phyloP scores from a whole-genome alignment of 2,888 invertebrate species.

The Gnatocerus cornutus region DNA sequence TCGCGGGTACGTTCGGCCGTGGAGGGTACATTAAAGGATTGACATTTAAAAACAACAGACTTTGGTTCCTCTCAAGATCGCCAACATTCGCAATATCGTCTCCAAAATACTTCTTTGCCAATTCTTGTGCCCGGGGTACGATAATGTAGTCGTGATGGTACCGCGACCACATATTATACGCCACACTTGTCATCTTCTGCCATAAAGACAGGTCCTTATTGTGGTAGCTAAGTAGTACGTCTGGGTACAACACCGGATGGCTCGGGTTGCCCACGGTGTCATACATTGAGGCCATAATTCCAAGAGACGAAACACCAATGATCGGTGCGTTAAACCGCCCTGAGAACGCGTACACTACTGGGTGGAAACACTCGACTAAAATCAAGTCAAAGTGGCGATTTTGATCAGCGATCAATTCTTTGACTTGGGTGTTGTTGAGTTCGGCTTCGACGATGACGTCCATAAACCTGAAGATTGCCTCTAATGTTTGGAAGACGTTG shows the following conservation, averaged over 20 bases:
- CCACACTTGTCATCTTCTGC: slow-evolving; percentile 47
- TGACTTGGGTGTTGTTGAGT: slow-evolving; percentile 43
- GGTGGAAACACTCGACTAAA: slow-evolving; percentile 46
- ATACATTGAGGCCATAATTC: slow-evolving; percentile 20
- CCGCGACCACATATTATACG: slow-evolving; percentile 33
- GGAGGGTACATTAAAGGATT: slow-evolving; percentile 64
- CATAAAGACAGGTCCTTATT: slow-evolving; percentile 15
- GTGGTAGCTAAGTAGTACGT: slow-evolving; percentile 30
- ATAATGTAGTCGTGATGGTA: slow-evolving; percentile 48
- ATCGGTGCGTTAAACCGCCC: slow-evolving; percentile 44
- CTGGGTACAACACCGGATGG: slow-evolving; percentile 51
- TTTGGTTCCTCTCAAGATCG: slow-evolving; percentile 64
- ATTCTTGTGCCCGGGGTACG: slow-evolving; percentile 58
- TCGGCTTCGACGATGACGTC: slow-evolving; percentile 44
- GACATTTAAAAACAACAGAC: slow-evolving; percentile 63
- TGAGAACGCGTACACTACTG: slow-evolving; percentile 43
- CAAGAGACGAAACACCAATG: slow-evolving; percentile 49
- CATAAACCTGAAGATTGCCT: neutral
- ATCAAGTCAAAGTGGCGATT: slow-evolving; percentile 46
- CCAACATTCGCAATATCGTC: slow-evolving; percentile 62
- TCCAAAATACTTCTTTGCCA: slow-evolving; percentile 65
- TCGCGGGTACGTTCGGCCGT: slow-evolving; percentile 64
- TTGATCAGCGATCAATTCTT: slow-evolving; percentile 24
- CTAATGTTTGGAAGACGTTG: neutral
- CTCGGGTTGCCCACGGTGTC: slow-evolving; percentile 47